These are phyloP conservation scores for Mythimna vitellina DNA, from an alignment of 2,888 invertebrate species.

Conservation along the genomic window DNA sequence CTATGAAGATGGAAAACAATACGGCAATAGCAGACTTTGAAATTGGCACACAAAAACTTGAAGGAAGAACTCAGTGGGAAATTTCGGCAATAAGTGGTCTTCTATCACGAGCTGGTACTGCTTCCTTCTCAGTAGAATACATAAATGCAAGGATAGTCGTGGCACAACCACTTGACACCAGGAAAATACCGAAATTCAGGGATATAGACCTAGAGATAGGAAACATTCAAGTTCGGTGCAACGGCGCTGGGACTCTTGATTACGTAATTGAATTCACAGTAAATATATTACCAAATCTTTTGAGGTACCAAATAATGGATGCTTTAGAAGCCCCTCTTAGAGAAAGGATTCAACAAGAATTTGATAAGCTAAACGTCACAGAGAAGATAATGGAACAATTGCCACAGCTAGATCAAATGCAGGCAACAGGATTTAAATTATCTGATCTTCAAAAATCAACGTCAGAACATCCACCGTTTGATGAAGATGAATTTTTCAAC, in stretches of 20 bases:
- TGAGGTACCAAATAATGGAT: slow-evolving; percentile 97
- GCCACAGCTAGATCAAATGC: slow-evolving; percentile 92
- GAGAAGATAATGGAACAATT: slow-evolving; percentile 93
- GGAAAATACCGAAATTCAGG: slow-evolving; percentile 93
- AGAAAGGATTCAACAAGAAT: slow-evolving; percentile 93
- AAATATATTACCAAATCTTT: slow-evolving; percentile 95
- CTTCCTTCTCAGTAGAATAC: slow-evolving; percentile 95
- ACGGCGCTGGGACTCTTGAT: slow-evolving; percentile 96
- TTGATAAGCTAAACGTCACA: slow-evolving; percentile 94
- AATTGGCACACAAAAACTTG: slow-evolving; percentile 94
- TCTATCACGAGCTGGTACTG: slow-evolving; percentile 93
- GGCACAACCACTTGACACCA: slow-evolving; percentile 94
- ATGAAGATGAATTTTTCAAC: slow-evolving; percentile 88
- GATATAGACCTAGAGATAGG: slow-evolving; percentile 95
- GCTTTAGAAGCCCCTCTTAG: slow-evolving; percentile 95
- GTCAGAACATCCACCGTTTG: slow-evolving; percentile 71
- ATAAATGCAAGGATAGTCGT: slow-evolving; percentile 92
- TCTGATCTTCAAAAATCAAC: slow-evolving; percentile 77
- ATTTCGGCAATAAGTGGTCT: slow-evolving; percentile 93
- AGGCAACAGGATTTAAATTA: slow-evolving; percentile 85
- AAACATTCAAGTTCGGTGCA: slow-evolving; percentile 95
- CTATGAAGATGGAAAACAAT: slow-evolving; percentile 93
- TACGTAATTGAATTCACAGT: slow-evolving; percentile 95
- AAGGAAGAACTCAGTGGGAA: slow-evolving; percentile 95
- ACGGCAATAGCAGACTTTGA: slow-evolving; percentile 92